Conservation (phyloP, 2,797 vertebrate genomes). For the Bradypodion pumilum region DNA sequence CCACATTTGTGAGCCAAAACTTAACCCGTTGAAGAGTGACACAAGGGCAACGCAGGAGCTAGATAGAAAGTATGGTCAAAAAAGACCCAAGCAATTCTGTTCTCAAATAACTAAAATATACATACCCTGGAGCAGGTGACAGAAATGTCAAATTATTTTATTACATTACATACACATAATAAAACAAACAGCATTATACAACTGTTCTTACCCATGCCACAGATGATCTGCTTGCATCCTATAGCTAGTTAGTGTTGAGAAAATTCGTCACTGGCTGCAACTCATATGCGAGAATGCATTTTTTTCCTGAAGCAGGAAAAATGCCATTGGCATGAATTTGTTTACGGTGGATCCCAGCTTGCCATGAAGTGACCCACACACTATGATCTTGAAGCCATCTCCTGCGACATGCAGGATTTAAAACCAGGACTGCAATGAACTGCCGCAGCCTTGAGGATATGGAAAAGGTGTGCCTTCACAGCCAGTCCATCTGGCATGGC, state of each 20-base stretch:
- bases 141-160: constrained; percentile 71
- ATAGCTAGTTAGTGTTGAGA: constrained; percentile 63
- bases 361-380: too few species aligned
- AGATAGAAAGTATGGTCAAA: constrained; percentile 62
- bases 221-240: constrained; percentile 68
- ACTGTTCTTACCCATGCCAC: constrained; percentile 62
- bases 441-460: too few species aligned
- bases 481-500: too few species aligned
- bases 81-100: constrained; percentile 65
- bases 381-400: too few species aligned
- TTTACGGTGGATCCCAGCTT: too few species aligned
- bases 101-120: constrained; percentile 70
- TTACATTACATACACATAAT: constrained; percentile 58
- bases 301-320: too few species aligned
- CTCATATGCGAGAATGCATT: too few species aligned
- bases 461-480: too few species aligned
- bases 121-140: constrained; percentile 64
- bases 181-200: constrained; percentile 62
- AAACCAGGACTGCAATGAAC: too few species aligned
- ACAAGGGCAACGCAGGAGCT: constrained; percentile 59
- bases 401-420: too few species aligned
- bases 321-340: too few species aligned
- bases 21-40: constrained; percentile 80
- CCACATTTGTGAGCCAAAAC: constrained; percentile 78
- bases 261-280: too few species aligned